Percentiles rank a stretch among this genome's conserved stretches.
Conservation (phyloP, 2,888 invertebrate species). For the Tenthredo distinguenda region DNA sequence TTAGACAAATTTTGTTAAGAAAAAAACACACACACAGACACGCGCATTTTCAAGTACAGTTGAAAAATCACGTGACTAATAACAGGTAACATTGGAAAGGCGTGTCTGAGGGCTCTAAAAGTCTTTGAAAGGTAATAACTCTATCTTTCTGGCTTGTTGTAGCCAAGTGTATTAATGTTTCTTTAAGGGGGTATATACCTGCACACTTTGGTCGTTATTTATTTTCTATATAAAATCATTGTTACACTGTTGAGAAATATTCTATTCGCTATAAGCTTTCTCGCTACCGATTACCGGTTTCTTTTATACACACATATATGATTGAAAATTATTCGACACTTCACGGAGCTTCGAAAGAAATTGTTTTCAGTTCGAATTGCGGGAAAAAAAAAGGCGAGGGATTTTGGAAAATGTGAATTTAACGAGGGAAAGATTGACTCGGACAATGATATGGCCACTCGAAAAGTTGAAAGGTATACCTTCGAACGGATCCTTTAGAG, state of each 20-base stretch:
- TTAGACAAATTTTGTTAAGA: not conserved
- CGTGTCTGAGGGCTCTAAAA: constrained; percentile 73
- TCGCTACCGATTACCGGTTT: too few relatives aligned
- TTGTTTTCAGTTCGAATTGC: too few relatives aligned
- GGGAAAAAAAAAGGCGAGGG: not conserved
- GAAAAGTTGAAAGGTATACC: constrained; percentile 58
- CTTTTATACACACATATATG: too few relatives aligned
- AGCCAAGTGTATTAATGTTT: not conserved
- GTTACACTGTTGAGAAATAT: too few relatives aligned
- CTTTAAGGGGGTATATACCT: not conserved
- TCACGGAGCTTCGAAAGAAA: too few relatives aligned
- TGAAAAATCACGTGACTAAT: constrained; percentile 22
- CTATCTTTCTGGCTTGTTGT: constrained; percentile 65
- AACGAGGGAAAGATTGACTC: constrained; percentile 78
- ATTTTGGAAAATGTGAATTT: constrained; percentile 73
- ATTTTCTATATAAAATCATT: too few relatives aligned
- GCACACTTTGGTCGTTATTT: too few relatives aligned
- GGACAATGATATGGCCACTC: constrained; percentile 68
- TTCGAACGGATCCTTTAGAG: constrained; percentile 62
- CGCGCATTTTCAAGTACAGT: not conserved
- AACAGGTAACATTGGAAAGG: constrained; percentile 70
- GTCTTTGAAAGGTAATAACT: constrained; percentile 75
- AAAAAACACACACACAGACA: too few relatives aligned
- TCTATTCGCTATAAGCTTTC: too few relatives aligned
- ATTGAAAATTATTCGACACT: too few relatives aligned